Evolutionary conservation across 2,797 vertebrate species (phyloP).

Genomic region (Pangasius krempfi): DNA sequence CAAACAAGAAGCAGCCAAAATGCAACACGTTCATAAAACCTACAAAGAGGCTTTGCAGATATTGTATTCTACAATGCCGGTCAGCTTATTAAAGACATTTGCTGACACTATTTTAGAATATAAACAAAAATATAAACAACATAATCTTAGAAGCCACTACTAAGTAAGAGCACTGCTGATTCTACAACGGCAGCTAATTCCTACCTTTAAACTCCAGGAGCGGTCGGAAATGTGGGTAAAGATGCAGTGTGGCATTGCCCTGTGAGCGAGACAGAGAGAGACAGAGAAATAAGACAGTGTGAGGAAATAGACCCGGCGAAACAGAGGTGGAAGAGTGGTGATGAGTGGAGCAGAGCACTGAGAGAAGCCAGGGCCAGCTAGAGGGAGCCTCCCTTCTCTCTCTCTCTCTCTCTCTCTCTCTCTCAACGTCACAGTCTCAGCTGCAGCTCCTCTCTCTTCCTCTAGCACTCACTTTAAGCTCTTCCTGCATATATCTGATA

Average conservation of each 20-base stretch:
- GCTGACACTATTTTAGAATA: neutral
- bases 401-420: constrained; percentile 36
- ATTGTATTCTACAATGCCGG: neutral
- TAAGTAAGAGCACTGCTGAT: neutral
- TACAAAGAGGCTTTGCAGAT: neutral
- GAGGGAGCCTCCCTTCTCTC: constrained; percentile 52
- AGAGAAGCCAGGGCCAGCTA: constrained; percentile 44
- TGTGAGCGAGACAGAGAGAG: constrained; percentile 57
- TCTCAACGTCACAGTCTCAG: constrained; percentile 47
- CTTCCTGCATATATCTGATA: constrained; percentile 61
- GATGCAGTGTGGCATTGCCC: constrained; percentile 82
- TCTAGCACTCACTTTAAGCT: constrained; percentile 52
- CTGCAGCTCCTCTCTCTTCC: constrained; percentile 57
- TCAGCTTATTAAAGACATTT: neutral
- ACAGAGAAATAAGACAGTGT: constrained; percentile 40
- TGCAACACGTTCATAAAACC: neutral
- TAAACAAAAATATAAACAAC: neutral
- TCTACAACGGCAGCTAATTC: constrained; percentile 25
- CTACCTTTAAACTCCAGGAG: constrained; percentile 83
- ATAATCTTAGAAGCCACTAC: neutral
- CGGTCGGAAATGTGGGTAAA: constrained; percentile 81
- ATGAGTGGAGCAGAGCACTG: constrained; percentile 8
- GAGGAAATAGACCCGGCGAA: constrained; percentile 9
- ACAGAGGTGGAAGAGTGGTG: constrained; percentile 4
- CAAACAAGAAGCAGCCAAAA: neutral